Percentiles rank a stretch among this genome's conserved stretches.
These are phyloP conservation scores for Malacosoma neustria DNA, from an alignment of 2,888 invertebrate species.

Conservation along the genomic window DNA sequence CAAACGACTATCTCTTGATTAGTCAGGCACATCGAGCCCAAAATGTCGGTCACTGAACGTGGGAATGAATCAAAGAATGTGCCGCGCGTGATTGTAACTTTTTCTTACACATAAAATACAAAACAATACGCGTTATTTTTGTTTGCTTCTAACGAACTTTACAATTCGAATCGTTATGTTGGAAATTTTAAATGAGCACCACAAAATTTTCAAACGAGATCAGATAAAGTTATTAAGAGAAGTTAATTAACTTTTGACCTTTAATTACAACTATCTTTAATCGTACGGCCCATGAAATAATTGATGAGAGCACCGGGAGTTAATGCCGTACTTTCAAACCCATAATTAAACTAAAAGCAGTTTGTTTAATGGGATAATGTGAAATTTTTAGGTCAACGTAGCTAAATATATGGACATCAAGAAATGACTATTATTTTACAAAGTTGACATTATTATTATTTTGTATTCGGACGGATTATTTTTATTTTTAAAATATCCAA, in stretches of 20 bases:
- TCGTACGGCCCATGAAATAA: too few relatives aligned
- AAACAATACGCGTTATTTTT: not conserved
- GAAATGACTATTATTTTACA: too few relatives aligned
- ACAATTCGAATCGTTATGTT: not conserved
- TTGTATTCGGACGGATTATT: too few relatives aligned
- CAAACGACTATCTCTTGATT: slow-evolving; percentile 58
- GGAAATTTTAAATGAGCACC: not conserved
- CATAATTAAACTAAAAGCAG: too few relatives aligned
- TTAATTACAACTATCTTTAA: not conserved
- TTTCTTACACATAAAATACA: slow-evolving; percentile 3
- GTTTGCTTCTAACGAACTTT: slow-evolving; percentile 1
- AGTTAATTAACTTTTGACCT: not conserved
- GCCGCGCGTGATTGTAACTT: slow-evolving; percentile 8
- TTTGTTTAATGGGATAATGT: too few relatives aligned
- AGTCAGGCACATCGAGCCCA: slow-evolving; percentile 25
- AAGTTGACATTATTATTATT: too few relatives aligned
- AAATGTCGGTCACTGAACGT: slow-evolving; percentile 45
- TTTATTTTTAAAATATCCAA: too few relatives aligned
- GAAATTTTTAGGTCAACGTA: too few relatives aligned
- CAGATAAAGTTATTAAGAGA: not conserved
- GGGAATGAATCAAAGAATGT: slow-evolving; percentile 33
- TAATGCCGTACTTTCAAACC: too few relatives aligned
- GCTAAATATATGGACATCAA: too few relatives aligned
- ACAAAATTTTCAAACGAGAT: not conserved
- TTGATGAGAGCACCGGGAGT: too few relatives aligned